Evolutionary conservation across 1,140 invertebrate genomes (phyloP), one percentile per base, ranked within the genome.

Genomic region (Ladona fulva): DNA sequence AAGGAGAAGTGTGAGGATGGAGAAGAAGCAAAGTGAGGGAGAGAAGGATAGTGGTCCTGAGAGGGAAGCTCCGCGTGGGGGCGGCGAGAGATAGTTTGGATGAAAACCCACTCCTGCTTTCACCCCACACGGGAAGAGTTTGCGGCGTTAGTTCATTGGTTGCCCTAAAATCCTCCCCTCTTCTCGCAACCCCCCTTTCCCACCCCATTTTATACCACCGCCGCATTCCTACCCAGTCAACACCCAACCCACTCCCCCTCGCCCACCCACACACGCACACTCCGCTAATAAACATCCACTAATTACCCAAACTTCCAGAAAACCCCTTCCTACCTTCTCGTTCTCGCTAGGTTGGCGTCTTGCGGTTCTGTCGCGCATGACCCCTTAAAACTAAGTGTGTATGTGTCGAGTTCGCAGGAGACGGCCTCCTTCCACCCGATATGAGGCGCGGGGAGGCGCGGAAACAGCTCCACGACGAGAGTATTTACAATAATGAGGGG

Each of bases 141-240:
- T 66, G 52, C 52, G 52, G 52, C 52, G 52, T 66, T 66, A 66
- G 52, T 66, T 66, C 52, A 66, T 66, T 66, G 52, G 52, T 66
- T 66, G 52, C 52, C 52, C 52, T 19, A 12, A 66, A 66, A 19
- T 66, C 12, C 44, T 52, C 44, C 44, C n/a, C n/a, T n/a, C n/a
- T n/a, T n/a, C n/a, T n/a, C n/a, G n/a, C n/a, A n/a, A n/a, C n/a
- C n/a, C n/a, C 44, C 10, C 44, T 52, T 19, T 5, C 52, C 52
- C 52, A 22, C 52, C 52, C 52, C 14, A 12, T 22, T 66, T 66
- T 66, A 66, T 19, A 66, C 52, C 52, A 19, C n/a, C n/a, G n/a
- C n/a, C n/a, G n/a, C n/a, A n/a, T n/a, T n/a, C n/a, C n/a, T n/a
- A n/a, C n/a, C 52, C 52, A 3, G 52, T 22, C 52, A 12, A 19